Evolutionary conservation across 2,113 vertebrate genomes (phyloP).

Genomic region (Siphamia tubifer): DNA sequence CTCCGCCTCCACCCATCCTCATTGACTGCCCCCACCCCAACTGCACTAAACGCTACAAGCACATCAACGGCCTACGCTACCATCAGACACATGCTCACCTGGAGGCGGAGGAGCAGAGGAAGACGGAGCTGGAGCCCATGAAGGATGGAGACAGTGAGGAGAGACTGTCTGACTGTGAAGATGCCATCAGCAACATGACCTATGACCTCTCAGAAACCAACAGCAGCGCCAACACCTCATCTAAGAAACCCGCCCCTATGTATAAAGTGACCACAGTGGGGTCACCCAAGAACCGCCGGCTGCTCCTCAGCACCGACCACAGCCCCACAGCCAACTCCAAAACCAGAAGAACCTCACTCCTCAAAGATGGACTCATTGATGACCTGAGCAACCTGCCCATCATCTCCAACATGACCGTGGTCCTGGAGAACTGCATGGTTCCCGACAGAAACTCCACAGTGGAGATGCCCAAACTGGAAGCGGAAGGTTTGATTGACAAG

Average conservation of each 20-base stretch:
- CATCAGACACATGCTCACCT: constrained; percentile 98
- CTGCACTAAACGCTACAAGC: constrained; percentile 99
- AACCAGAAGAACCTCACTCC: constrained; percentile 88
- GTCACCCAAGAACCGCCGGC: constrained; percentile 88
- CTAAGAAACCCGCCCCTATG: constrained; percentile 86
- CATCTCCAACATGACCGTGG: constrained; percentile 95
- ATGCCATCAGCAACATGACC: constrained; percentile 83
- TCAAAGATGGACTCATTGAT: constrained; percentile 87
- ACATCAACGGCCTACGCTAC: constrained; percentile 97
- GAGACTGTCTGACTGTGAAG: constrained; percentile 94
- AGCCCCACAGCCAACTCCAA: constrained; percentile 83
- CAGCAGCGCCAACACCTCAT: constrained; percentile 68
- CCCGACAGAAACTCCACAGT: constrained; percentile 84
- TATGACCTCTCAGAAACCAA: constrained; percentile 87
- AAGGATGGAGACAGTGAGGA: constrained; percentile 87
- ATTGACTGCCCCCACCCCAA: constrained; percentile 98
- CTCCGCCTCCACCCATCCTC: constrained; percentile 92
- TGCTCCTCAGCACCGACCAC: constrained; percentile 85
- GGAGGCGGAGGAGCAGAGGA: constrained; percentile 87
- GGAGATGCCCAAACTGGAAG: constrained; percentile 97
- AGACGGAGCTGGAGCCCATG: constrained; percentile 88
- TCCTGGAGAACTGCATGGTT: constrained; percentile 90
- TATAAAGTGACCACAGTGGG: constrained; percentile 85
- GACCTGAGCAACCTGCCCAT: constrained; percentile 91
- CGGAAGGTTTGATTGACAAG: constrained; percentile 94